Evolutionary conservation across 1,140 invertebrate genomes (phyloP).

Genomic region (Zaprionus tsacasi): DNA sequence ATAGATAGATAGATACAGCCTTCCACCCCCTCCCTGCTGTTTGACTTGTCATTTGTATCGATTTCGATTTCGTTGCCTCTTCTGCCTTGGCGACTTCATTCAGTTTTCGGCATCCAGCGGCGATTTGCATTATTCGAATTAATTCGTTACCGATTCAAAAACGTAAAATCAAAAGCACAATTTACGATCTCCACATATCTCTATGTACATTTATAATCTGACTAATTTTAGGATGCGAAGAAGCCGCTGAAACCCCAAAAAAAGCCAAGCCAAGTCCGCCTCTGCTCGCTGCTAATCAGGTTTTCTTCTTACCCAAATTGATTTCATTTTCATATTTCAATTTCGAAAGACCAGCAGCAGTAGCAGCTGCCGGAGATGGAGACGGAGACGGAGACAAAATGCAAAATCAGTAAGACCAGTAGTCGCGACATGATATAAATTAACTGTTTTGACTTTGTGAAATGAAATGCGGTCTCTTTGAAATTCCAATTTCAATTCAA

Average conservation of each 20-base stretch:
- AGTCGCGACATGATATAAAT: constrained; percentile 84
- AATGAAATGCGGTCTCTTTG: constrained; percentile 81
- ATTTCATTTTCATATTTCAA: constrained; percentile 83
- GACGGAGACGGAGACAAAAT: constrained; percentile 59
- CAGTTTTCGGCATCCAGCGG: constrained; percentile 35
- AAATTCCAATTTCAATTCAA: constrained; percentile 73
- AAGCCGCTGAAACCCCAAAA: constrained; percentile 16
- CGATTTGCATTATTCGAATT: constrained; percentile 53
- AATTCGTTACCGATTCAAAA: constrained; percentile 55
- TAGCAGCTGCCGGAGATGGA: constrained; percentile 14
- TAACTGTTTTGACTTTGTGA: constrained; percentile 84
- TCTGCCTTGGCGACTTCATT: constrained; percentile 45
- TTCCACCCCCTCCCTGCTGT: too few species aligned
- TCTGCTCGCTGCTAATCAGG: constrained; percentile 67
- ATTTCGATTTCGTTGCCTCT: constrained; percentile 44
- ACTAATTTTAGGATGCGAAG: constrained; percentile 62
- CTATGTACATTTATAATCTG: constrained; percentile 75
- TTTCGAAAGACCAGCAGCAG: constrained; percentile 62
- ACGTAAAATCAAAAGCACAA: constrained; percentile 54
- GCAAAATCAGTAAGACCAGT: constrained; percentile 84
- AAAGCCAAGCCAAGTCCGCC: constrained; percentile 43
- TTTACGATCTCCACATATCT: constrained; percentile 67
- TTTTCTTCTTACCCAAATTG: constrained; percentile 67
- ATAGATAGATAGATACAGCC: not conserved
- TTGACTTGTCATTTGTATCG: not conserved